Conservation (phyloP, 2,888 invertebrate genomes). For the Caenorhabditis imperialis region DNA sequence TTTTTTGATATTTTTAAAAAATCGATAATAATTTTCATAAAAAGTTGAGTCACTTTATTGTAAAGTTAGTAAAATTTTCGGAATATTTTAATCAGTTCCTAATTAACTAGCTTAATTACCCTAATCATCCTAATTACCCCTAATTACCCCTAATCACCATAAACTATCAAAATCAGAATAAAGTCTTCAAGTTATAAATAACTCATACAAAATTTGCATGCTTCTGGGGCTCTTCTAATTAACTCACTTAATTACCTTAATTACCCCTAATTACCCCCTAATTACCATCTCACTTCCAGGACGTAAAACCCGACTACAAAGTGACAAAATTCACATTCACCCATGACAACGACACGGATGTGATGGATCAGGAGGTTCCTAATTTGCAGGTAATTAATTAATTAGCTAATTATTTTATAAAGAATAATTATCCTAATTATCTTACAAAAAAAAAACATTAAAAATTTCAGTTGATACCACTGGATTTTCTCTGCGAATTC, state of each 20-base stretch:
- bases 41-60: too few relatives aligned
- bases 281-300: too few relatives aligned
- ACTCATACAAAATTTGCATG: background rate
- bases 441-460: too few relatives aligned
- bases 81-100: too few relatives aligned
- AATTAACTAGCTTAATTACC: too few relatives aligned
- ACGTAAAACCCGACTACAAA: constrained; percentile 33
- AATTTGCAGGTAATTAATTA: constrained; percentile 8
- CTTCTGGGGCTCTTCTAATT: too few relatives aligned
- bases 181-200: background rate
- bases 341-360: constrained; percentile 43
- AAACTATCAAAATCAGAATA: background rate
- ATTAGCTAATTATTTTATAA: background rate
- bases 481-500: constrained; percentile 58
- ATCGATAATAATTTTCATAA: too few relatives aligned
- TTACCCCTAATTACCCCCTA: too few relatives aligned
- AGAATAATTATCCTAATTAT: background rate
- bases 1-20: background rate
- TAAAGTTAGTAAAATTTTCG: too few relatives aligned
- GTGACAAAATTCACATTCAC: constrained; percentile 38
- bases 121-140: too few relatives aligned
- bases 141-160: too few relatives aligned
- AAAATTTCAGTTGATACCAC: constrained; percentile 45
- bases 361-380: constrained; percentile 33
- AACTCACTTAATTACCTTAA: too few relatives aligned